Evolutionary conservation across 2,888 invertebrate genomes (phyloP), one percentile per base, ranked within the genome.

Genomic region (Spodoptera picta): DNA sequence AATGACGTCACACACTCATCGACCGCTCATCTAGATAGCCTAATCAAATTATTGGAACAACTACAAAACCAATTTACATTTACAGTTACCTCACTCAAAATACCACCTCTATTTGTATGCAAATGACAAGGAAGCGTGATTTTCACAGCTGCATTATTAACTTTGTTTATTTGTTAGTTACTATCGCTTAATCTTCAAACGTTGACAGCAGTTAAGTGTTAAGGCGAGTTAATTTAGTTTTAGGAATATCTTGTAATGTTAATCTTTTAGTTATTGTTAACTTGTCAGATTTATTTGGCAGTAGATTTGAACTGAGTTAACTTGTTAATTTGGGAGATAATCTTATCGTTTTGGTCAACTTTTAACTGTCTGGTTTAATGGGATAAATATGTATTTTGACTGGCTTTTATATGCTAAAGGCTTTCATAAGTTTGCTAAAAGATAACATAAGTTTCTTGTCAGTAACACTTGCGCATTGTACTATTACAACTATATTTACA

Each of bases 11-110:
- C 66, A 77, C 76, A 91, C 87, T 75, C 88, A 92, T 91, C 89
- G 92, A 93, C 92, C 88, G 90, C 84, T 90, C 89, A 93, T 93
- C 91, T 83, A 89, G 94, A 94, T 94, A 93, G 87, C 77, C 82
- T 93, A 93, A 93, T 93, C 92, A 86, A 90, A 90, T 90, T 90
- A 90, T 85, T 74, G 73, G 71, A 79, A 73, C 71, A 69, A 62
- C 61, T 63, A 59, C 27, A 23, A 66, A 48, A 81, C 81, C 45
- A 69, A 31, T 1, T 60, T 73, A 60, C 4, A 5, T 58, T 49
- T 70, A 14, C 64, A 10, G 23, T 61, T 56, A 3, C 1, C 6
- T 0, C n/a, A 7, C 1, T 24, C 0, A n/a, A 10, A 54, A 56
- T 60, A 42, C 19, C 0, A 9, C 14, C 60, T 44, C 47, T 53